Percentiles rank a stretch among this genome's conserved stretches.
These are phyloP conservation scores for Gymnothorax javanicus DNA, from an alignment of 2,797 vertebrate species.

Conservation along the genomic window DNA sequence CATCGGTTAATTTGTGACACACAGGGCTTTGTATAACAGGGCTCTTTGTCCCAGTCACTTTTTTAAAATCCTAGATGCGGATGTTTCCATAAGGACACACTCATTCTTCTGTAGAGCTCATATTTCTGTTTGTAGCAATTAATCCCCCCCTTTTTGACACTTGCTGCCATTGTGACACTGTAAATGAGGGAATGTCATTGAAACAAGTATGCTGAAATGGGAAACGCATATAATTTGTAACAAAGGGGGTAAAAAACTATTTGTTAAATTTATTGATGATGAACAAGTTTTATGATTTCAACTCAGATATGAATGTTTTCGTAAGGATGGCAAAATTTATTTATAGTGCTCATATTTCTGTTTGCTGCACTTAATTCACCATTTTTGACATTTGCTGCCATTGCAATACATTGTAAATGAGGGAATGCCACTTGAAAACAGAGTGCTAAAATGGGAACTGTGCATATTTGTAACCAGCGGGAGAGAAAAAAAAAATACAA, in stretches of 20 bases:
- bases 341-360: not conserved
- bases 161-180: too few species aligned
- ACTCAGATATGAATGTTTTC: not conserved
- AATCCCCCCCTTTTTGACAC: not conserved
- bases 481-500: not conserved
- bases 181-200: too few species aligned
- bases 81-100: too few species aligned
- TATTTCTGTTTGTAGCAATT: not conserved
- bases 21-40: too few species aligned
- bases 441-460: not conserved
- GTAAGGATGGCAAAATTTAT: not conserved
- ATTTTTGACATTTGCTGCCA: not conserved
- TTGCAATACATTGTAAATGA: not conserved
- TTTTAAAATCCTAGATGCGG: too few species aligned
- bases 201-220: not conserved
- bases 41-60: too few species aligned
- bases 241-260: not conserved
- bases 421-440: not conserved
- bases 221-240: not conserved
- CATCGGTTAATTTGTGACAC: too few species aligned
- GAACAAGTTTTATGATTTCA: not conserved
- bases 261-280: not conserved
- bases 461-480: not conserved
- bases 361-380: not conserved
- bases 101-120: slow-evolving; percentile 22